Evolutionary conservation across 2,797 vertebrate genomes (phyloP).

Genomic region (Mus minutoides): DNA sequence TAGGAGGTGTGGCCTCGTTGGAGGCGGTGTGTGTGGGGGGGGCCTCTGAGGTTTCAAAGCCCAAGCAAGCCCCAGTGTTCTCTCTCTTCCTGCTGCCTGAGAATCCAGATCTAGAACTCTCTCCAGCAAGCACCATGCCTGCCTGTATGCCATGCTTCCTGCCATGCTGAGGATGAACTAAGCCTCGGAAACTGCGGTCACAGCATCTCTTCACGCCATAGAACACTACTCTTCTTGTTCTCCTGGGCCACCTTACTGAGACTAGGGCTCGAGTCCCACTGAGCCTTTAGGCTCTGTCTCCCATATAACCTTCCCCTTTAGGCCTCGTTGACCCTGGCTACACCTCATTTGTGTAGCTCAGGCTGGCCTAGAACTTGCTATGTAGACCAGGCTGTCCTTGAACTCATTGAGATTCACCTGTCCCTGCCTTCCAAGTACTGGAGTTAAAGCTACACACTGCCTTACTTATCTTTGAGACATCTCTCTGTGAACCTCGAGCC

Average conservation of each 20-base stretch:
- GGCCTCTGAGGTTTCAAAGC: neutral
- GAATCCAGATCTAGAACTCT: neutral
- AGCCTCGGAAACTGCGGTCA: neutral
- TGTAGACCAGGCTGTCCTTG: neutral
- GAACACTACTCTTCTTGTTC: neutral
- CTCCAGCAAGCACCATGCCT: neutral
- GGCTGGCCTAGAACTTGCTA: neutral
- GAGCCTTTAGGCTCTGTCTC: neutral
- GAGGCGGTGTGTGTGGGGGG: neutral
- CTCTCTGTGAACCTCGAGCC: neutral
- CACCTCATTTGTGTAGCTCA: neutral
- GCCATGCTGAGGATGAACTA: no score
- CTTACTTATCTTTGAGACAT: neutral
- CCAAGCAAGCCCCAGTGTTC: no score
- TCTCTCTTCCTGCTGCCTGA: neutral
- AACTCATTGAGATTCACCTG: neutral
- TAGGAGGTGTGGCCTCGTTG: neutral
- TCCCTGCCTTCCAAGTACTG: no score
- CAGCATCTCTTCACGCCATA: neutral
- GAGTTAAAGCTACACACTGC: no score
- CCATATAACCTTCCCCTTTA: neutral
- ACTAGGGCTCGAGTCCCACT: neutral
- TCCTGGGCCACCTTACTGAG: neutral
- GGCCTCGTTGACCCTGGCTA: neutral
- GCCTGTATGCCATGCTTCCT: neutral